Base-by-base conservation (phyloP, 1,140 invertebrate genomes). In the Polypedilum vanderplanki region DNA sequence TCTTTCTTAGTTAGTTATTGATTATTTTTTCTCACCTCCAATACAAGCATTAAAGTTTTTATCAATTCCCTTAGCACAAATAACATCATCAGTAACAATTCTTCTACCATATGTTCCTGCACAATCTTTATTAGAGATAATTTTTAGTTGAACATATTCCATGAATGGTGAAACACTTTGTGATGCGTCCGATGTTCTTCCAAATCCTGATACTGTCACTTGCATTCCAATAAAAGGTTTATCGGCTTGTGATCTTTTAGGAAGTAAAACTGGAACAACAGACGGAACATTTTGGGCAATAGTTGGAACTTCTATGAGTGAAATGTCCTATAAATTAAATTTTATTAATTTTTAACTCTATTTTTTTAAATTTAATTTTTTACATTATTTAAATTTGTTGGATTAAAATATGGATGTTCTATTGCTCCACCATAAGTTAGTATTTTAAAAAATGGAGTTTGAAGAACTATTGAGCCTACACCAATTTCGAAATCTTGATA, bases 171-270 rank as follows among this genome's bases (percentile, higher is more conserved):
- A 70, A 20, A 70, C 20, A 20, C 20, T 18, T n/a, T 18, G n/a
- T 20, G 65, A 70, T 18, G 20, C 8, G 7, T 70, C 65, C 0
- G 65, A 70, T 7, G 65, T 70, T 20, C 65, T 18, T 0, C 65
- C 65, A 70, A 70, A 70, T 20, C 65, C 65, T 18, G 65, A 70
- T 18, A 70, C 65, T 70, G 65, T 70, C 17, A 18, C 65, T 70
- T 70, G 65, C 9, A 9, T 9, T 18, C 20, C 20, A 22, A 70
- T 17, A 20, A 20, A 70, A 18, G 65, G 8, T 5, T 70, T 22
- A 9, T 70, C 20, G 17, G 65, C 17, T 70, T 57, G 46, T n/a
- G 65, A 18, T 0, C 9, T 10, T 20, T 9, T 70, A 18, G 65
- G 65, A 70, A 70, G 65, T 70, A 20, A 20, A 5, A 70, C 65